Percentiles rank a stretch among this genome's conserved stretches.
Conservation (phyloP, 37 sponge, comb jelly and placozoan genomes). For the Aphrocallistes beatrix region DNA sequence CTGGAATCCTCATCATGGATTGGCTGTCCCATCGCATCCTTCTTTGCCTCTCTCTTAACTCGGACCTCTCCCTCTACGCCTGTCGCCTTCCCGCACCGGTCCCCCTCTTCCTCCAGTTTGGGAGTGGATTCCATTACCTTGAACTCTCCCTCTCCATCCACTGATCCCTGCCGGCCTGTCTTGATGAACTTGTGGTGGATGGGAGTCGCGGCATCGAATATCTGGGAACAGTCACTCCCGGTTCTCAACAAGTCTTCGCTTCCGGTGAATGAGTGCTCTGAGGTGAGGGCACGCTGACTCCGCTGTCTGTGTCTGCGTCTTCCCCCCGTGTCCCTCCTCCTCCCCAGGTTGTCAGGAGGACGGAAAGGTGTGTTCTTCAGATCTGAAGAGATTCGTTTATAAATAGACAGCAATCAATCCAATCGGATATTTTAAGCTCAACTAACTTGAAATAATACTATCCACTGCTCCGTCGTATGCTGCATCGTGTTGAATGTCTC, state of each 20-base stretch:
- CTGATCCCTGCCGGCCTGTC: neutral
- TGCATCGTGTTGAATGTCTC: neutral
- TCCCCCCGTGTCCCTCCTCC: neutral
- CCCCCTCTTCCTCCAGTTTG: neutral
- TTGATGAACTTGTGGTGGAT: neutral
- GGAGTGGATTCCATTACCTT: no score
- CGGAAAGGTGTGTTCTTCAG: neutral
- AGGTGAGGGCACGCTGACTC: conserved; percentile 1
- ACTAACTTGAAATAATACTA: neutral
- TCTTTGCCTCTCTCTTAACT: neutral
- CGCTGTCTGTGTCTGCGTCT: neutral
- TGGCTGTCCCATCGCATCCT: conserved; percentile 7
- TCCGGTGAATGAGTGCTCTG: neutral
- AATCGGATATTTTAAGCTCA: neutral
- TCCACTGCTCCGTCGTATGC: conserved; percentile 15
- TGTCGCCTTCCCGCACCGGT: neutral
- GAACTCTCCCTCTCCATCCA: neutral
- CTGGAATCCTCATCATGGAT: neutral
- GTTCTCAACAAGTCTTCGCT: neutral
- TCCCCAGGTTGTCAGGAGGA: neutral
- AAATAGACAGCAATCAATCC: neutral
- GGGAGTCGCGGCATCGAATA: neutral
- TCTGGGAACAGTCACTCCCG: neutral
- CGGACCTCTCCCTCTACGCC: neutral
- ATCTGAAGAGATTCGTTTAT: neutral